These are phyloP conservation scores for Agapornis roseicollis DNA, from an alignment of 2,113 vertebrate species.

Conservation along the genomic window DNA sequence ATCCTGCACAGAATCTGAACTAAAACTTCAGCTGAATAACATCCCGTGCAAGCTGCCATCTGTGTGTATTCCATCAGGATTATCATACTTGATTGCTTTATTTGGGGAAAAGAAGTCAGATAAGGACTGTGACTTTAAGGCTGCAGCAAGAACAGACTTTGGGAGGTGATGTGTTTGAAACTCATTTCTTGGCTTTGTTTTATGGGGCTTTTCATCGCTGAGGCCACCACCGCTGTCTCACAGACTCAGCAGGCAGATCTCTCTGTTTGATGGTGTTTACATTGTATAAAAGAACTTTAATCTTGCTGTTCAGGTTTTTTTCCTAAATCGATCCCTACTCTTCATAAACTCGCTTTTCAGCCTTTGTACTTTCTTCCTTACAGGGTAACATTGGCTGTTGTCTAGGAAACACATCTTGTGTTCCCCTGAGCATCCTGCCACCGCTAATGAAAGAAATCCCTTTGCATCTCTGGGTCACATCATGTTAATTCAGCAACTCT, in stretches of 20 bases:
- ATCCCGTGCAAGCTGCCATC: background rate
- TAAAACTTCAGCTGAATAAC: background rate
- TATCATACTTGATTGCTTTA: background rate
- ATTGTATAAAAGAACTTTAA: background rate
- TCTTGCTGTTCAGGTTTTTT: background rate
- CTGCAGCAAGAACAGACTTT: background rate
- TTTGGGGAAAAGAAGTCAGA: background rate
- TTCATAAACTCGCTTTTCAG: background rate
- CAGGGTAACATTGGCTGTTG: background rate
- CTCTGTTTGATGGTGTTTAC: background rate
- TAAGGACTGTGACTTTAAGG: background rate
- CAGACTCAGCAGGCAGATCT: background rate
- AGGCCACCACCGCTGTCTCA: background rate
- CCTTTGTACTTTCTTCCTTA: background rate
- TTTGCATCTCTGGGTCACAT: constrained; percentile 48
- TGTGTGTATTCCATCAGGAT: background rate
- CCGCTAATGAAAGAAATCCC: constrained; percentile 34
- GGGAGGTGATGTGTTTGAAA: background rate
- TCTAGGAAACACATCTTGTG: constrained; percentile 42
- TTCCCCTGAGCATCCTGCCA: background rate
- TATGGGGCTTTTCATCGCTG: background rate
- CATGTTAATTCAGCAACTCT: constrained; percentile 3
- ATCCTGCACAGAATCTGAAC: background rate
- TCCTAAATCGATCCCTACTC: background rate
- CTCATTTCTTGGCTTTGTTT: background rate